Evolutionary conservation across 2,797 vertebrate genomes (phyloP), one percentile per base, ranked within the genome.

Genomic region (Sternotherus odoratus): DNA sequence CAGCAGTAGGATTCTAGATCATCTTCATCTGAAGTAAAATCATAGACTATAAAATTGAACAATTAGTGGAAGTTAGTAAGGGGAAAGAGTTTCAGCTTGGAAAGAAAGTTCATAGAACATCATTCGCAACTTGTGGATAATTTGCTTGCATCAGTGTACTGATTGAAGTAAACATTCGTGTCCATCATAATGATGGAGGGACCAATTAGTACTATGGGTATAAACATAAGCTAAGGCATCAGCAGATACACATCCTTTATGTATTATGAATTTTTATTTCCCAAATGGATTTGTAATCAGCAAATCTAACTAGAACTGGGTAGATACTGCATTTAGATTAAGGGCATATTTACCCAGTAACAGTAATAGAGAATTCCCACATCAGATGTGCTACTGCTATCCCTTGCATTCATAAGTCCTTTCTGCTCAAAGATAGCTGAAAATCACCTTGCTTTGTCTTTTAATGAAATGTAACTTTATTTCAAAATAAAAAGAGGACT

Each of bases 201-300:
- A 66, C 63, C 63, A 74, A 46, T 46, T 80, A 36, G 77, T 48
- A 80, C 7, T 36, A 21, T 79, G 19, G 36, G 60, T 43, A 60
- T 90, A 80, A 72, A 56, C 39, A 12, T 78, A 83, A 82, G 78
- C 56, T 39, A 66, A 36, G 88, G 63, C 82, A 90, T 85, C 82
- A 90, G 33, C 26, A 80, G 46, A 90, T 54, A 85, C 17, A 84
- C 26, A 57, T 54, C n/a, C 63, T 90, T 63, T 79, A 28, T 80
- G 77, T 90, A 53, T 80, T 80, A 80, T 85, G 88, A 90, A 90
- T 90, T 90, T 84, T 90, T 82, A 90, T 90, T 90, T 85, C 82
- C 88, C 88, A 56, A 74, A 79, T 74, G 77, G 46, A 63, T 79
- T 54, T n/a, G n/a, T 75, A 90, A 85, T 90, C 82, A 85, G 63